phyloP scores from a whole-genome alignment of 2,113 vertebrate genomes.

The Shinisaurus crocodilurus region DNA sequence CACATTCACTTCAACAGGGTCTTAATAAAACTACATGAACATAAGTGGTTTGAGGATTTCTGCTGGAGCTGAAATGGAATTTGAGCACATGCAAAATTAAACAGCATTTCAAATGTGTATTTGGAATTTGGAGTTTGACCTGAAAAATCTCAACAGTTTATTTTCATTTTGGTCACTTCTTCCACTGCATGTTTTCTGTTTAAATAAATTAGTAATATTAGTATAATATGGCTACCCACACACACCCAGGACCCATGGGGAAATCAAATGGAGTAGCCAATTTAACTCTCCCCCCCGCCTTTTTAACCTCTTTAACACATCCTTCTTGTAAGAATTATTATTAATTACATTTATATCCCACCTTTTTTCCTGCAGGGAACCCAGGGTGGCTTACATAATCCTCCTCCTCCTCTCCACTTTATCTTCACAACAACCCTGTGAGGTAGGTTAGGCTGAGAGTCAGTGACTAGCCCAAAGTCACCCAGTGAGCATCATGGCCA shows the following conservation, averaged over 20 bases:
- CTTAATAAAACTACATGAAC: not conserved
- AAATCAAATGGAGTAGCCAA: constrained; percentile 50
- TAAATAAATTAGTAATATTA: too few relatives aligned
- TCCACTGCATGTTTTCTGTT: not conserved
- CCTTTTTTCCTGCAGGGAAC: too few relatives aligned
- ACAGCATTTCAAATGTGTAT: not conserved
- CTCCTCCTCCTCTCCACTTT: too few relatives aligned
- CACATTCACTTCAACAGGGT: not conserved
- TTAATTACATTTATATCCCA: too few relatives aligned
- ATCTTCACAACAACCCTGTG: too few relatives aligned
- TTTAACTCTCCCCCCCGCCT: constrained; percentile 52
- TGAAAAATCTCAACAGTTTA: too few relatives aligned
- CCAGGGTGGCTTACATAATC: too few relatives aligned
- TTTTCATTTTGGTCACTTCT: not conserved
- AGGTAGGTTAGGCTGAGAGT: too few relatives aligned
- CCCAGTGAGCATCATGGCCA: too few relatives aligned
- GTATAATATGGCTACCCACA: not conserved
- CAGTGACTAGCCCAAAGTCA: too few relatives aligned
- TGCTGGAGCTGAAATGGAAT: not conserved
- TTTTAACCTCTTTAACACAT: constrained; percentile 43
- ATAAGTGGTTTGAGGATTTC: not conserved
- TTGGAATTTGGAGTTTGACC: too few relatives aligned
- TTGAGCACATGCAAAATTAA: not conserved
- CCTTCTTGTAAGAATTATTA: too few relatives aligned
- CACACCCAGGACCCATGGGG: constrained; percentile 51